Evolutionary conservation across 2,888 invertebrate species (phyloP), one percentile per base, ranked within the genome.

Genomic region (Aphodius granarius): DNA sequence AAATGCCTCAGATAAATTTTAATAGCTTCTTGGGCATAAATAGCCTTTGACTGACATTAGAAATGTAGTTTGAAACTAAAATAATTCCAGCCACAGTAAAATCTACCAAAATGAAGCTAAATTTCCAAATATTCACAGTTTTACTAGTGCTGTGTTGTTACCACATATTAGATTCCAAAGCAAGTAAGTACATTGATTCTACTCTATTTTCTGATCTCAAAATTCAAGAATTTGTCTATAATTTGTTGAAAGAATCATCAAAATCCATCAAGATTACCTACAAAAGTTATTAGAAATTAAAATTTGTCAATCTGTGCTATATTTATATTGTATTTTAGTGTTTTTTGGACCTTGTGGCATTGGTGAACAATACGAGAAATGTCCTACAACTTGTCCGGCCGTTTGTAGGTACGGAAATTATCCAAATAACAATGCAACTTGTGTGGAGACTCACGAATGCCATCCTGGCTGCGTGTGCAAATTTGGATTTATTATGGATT

Each of bases 401-500:
- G 23, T 72, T 66, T 77, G 77, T 70, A 74, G 64, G 73, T 75
- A 77, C 62, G 77, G 77, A 19, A 64, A 1, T 6, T 21, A 66
- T 18, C 16, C 64, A 64, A 72, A 73, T 68, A 72, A 63, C 20
- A 77, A 72, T 70, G 66, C 20, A 13, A 71, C 65, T n/a, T 77
- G 77, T 19, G 16, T 16, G n/a, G 16, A 18, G n/a, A 21, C 73
- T n/a, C 20, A 70, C 0, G 43, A 68, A 15, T 77, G 77, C 23
- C 43, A 16, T 16, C 65, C 77, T 13, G 63, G 65, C n/a, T 77
- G 77, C 21, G 73, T 73, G 18, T 77, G 77, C 23, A 72, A 64
- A 65, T 18, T 23, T 6, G 74, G 73, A 4, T 77, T 73, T 21
- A 23, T 77, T 43, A 71, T 77, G 22, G 77, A 77, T 75, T 75